These are phyloP conservation scores for Meteorus sp. DNA, from an alignment of 1,140 invertebrate genomes.

Conservation along the genomic window DNA sequence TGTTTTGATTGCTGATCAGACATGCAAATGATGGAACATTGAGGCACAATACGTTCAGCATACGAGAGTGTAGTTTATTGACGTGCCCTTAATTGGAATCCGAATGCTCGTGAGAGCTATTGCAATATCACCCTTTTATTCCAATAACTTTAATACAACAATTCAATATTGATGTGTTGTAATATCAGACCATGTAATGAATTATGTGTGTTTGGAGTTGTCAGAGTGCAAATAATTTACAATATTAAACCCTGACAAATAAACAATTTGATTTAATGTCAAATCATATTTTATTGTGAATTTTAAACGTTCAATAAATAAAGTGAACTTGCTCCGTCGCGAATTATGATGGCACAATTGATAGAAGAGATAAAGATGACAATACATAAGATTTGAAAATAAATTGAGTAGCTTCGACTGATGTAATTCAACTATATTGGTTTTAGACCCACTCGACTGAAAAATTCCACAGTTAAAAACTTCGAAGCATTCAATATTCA, in stretches of 20 bases:
- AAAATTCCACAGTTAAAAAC: not conserved
- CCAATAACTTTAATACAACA: not conserved
- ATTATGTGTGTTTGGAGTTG: too few species aligned
- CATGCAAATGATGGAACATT: not conserved
- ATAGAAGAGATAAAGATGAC: not conserved
- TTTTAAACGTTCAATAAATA: too few species aligned
- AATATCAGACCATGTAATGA: too few species aligned
- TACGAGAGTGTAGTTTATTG: not conserved
- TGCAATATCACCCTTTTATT: not conserved
- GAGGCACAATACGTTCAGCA: not conserved
- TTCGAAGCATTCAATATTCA: constrained; percentile 13
- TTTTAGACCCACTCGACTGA: not conserved
- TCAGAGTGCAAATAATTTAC: too few species aligned
- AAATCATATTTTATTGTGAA: too few species aligned
- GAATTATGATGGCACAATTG: too few species aligned
- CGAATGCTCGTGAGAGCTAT: constrained; percentile 8
- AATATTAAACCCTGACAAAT: too few species aligned
- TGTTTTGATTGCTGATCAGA: too few species aligned
- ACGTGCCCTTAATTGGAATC: constrained; percentile 23
- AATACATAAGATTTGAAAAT: constrained; percentile 3
- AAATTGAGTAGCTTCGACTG: not conserved
- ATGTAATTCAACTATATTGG: not conserved
- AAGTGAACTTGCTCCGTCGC: too few species aligned
- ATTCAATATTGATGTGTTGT: too few species aligned
- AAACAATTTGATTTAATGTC: too few species aligned